phyloP scores from a whole-genome alignment of 2,888 invertebrate genomes.

The Andrena marginata region DNA sequence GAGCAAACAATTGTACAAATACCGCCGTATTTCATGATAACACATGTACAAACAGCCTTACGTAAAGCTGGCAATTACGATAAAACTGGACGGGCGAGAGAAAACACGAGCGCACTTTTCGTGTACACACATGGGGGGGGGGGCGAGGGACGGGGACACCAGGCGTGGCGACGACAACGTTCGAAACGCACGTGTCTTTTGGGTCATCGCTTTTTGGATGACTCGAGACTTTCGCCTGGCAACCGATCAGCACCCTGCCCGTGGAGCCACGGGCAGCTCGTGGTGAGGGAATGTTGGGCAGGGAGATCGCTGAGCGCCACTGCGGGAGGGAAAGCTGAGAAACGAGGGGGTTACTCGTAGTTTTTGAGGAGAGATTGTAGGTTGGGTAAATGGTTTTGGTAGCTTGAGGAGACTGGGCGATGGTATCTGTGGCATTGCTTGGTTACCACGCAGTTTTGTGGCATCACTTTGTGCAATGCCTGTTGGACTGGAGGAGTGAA shows the following conservation, averaged over 20 bases:
- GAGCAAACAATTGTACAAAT: conserved; percentile 85
- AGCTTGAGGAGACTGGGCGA: too few relatives aligned
- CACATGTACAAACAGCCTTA: conserved; percentile 84
- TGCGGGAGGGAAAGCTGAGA: background rate
- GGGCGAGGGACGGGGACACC: conserved; percentile 27
- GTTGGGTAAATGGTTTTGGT: background rate
- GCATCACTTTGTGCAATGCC: too few relatives aligned
- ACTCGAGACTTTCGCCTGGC: conserved; percentile 39
- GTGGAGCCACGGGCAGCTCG: background rate
- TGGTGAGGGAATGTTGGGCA: background rate
- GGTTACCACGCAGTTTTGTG: too few relatives aligned
- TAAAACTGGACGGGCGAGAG: conserved; percentile 80
- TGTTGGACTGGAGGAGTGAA: too few relatives aligned
- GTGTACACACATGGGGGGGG: conserved; percentile 49
- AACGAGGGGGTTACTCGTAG: too few relatives aligned
- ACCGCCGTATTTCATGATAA: conserved; percentile 84
- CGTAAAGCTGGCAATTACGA: conserved; percentile 84
- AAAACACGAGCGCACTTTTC: conserved; percentile 71
- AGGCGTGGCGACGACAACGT: conserved; percentile 21
- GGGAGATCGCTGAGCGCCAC: background rate
- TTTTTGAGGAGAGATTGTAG: background rate
- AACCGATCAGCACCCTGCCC: conserved; percentile 21
- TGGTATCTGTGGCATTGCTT: too few relatives aligned
- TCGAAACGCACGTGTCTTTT: conserved; percentile 59
- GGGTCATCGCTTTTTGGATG: conserved; percentile 61